Evolutionary conservation across 64 coral and sea anemone species (phyloP), one percentile per base, ranked within the genome.

Genomic region (Pocillopora verrucosa): DNA sequence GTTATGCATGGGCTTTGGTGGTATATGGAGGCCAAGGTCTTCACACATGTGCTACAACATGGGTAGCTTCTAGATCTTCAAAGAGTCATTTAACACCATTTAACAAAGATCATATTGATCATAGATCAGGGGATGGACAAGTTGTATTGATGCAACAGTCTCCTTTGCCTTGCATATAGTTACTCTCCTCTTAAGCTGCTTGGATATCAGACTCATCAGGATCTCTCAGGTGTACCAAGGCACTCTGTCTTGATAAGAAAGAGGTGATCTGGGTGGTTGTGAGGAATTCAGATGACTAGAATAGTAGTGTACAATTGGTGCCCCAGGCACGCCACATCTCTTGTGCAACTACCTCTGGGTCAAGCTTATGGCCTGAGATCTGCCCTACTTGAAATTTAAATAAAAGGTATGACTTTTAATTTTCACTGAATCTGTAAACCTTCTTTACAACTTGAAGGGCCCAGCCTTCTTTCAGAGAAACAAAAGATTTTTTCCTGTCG

Each of bases 381-480:
- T 92, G 90, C 0, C 83, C 83, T 20, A 80, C 87, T 6, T 24
- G 10, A 87, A 92, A 87, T 51, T 92, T 92, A 16, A 76, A 73
- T 58, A 79, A 13, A 37, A 87, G 83, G 74, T 92, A 89, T 1
- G 56, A 30, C 60, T 89, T 89, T 36, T 78, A 74, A 17, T 78
- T 73, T 65, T 65, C 87, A 36, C 41, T 69, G 61, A 91, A 86
- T 34, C 83, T n/a, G 57, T 92, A 80, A 14, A 34, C 34, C 51
- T 30, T 30, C 30, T 30, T 30, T 30, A 30, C 30, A 0, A 30
- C 30, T 30, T 30, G 30, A 30, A 30, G 61, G 38, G 62, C 51
- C n/a, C 56, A 61, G 75, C 90, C 74, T 72, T 56, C 68, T 92
- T 84, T n/a, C 30, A 30, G 30, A 30, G 30, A 80, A 65, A 22